Conservation (phyloP, 2,797 vertebrate species). For the Lepilemur septentrionalis region DNA sequence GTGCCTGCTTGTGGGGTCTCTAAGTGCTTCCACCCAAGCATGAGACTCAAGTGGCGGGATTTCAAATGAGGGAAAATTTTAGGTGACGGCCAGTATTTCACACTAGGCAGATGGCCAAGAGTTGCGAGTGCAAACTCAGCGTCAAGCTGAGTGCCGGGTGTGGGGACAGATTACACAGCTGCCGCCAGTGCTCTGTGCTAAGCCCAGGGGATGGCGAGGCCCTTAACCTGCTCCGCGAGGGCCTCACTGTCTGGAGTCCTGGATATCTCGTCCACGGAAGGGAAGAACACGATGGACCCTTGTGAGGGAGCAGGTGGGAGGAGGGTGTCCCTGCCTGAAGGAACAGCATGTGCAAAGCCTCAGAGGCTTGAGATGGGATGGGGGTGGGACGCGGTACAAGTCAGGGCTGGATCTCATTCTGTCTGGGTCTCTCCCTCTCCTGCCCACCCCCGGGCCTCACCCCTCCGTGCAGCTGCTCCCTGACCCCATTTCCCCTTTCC, state of each 20-base stretch:
- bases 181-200: rapidly evolving
- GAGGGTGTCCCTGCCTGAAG: not conserved
- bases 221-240: rapidly evolving
- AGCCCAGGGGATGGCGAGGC: not conserved
- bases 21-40: rapidly evolving
- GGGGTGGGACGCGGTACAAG: rapidly evolving
- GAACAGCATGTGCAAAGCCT: not conserved
- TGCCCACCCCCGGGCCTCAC: rapidly evolving
- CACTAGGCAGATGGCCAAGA: not conserved
- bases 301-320: not conserved
- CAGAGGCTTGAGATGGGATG: not conserved
- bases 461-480: not conserved
- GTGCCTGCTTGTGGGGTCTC: rapidly evolving
- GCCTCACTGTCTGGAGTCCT: not conserved
- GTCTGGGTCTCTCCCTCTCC: not conserved
- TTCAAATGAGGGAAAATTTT: not conserved
- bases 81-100: not conserved
- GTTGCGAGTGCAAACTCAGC: not conserved
- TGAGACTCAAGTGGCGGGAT: not conserved
- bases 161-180: not conserved
- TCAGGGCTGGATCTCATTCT: not conserved
- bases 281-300: not conserved
- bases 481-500: constrained; percentile 38
- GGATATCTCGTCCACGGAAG: not conserved
- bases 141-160: not conserved